Percentiles rank a stretch among this genome's conserved stretches.
phyloP scores from a whole-genome alignment of 2,888 invertebrate species.

The Tenodera sinensis region DNA sequence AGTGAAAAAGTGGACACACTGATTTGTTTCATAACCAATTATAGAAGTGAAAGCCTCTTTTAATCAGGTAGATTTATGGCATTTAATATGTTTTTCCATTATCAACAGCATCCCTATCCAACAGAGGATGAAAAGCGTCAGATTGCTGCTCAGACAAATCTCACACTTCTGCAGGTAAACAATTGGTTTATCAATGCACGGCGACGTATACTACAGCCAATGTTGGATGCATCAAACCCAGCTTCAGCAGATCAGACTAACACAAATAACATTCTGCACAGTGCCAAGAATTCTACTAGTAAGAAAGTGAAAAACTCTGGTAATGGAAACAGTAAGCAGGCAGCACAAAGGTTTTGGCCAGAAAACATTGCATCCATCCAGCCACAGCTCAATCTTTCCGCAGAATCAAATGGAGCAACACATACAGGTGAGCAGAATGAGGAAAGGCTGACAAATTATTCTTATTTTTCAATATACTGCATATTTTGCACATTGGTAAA shows the following conservation, averaged over 20 bases:
- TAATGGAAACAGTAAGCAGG: conserved; percentile 46
- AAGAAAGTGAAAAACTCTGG: conserved; percentile 51
- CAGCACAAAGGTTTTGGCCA: conserved; percentile 71
- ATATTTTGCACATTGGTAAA: too few relatives aligned
- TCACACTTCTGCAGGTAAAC: conserved; percentile 85
- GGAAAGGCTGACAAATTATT: background rate
- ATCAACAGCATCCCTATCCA: conserved; percentile 83
- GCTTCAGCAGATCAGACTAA: conserved; percentile 31
- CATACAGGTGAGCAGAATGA: conserved; percentile 18
- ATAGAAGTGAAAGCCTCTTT: too few relatives aligned
- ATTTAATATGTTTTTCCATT: conserved; percentile 32
- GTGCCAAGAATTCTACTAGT: conserved; percentile 47
- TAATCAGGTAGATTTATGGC: too few relatives aligned
- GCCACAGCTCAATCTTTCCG: conserved; percentile 46
- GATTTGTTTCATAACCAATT: too few relatives aligned
- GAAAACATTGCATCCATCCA: conserved; percentile 61
- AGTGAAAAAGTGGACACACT: too few relatives aligned
- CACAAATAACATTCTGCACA: conserved; percentile 34
- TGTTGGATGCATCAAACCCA: conserved; percentile 72
- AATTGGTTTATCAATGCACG: conserved; percentile 95
- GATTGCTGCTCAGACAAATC: conserved; percentile 82
- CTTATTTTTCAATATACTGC: background rate
- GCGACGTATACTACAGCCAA: conserved; percentile 85
- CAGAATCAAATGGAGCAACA: conserved; percentile 24
- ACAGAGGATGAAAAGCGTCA: conserved; percentile 92